Conservation (phyloP, 2,113 vertebrate genomes). For the Nothobranchius furzeri region DNA sequence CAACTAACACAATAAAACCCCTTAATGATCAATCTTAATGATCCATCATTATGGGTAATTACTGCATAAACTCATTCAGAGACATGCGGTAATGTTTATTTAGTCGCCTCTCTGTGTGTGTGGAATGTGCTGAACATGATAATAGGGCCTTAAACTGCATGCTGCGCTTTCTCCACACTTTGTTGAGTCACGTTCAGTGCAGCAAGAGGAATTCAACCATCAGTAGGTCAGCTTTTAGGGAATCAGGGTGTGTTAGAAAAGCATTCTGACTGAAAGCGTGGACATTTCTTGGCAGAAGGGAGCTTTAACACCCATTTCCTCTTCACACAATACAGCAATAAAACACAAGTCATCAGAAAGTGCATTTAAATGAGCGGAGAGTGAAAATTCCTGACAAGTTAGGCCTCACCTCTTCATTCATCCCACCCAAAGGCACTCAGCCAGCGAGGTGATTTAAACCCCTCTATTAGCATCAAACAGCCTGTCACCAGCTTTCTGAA, state of each 20-base stretch:
- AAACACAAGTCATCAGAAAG: conserved; percentile 44
- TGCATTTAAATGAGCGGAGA: conserved; percentile 22
- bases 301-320: conserved; percentile 58
- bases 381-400: background rate
- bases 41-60: conserved; percentile 66
- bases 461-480: conserved; percentile 25
- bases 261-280: conserved; percentile 16
- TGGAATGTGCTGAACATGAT: conserved; percentile 65
- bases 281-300: conserved; percentile 47
- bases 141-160: conserved; percentile 12
- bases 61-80: conserved; percentile 64
- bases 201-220: conserved; percentile 32
- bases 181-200: conserved; percentile 37
- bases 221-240: conserved; percentile 24
- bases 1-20: conserved; percentile 47
- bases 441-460: conserved; percentile 26
- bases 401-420: conserved; percentile 36
- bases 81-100: conserved; percentile 63
- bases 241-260: conserved; percentile 50
- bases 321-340: conserved; percentile 51
- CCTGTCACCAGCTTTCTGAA: conserved; percentile 21
- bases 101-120: conserved; percentile 55
- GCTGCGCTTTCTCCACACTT: conserved; percentile 13
- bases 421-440: conserved; percentile 12
- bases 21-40: conserved; percentile 70